phyloP scores from a whole-genome alignment of 2,888 invertebrate species.

The Blastobasis adustella region DNA sequence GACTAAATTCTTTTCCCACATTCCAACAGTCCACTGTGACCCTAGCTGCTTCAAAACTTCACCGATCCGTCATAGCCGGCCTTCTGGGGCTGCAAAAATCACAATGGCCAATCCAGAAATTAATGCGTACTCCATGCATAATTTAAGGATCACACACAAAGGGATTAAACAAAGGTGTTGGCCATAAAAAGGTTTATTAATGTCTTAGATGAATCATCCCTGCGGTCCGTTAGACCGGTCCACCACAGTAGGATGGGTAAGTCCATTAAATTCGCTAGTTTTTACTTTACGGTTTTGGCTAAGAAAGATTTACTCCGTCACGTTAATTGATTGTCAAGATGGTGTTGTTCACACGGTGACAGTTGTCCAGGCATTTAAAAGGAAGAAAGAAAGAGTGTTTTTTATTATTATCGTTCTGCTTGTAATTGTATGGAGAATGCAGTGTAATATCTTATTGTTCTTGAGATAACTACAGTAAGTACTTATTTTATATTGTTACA shows the following conservation, averaged over 20 bases:
- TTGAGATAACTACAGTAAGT: no score
- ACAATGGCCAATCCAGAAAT: slow-evolving; percentile 58
- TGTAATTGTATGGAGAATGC: no score
- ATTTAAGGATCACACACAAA: slow-evolving; percentile 46
- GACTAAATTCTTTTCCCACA: slow-evolving; percentile 28
- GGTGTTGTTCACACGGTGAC: not conserved
- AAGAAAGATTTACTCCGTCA: slow-evolving; percentile 39
- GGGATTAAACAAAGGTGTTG: slow-evolving; percentile 62
- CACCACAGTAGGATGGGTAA: slow-evolving; percentile 17
- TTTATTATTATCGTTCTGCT: no score
- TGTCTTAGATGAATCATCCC: slow-evolving; percentile 51
- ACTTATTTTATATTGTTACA: no score
- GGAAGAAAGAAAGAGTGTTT: no score
- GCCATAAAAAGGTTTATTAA: slow-evolving; percentile 62
- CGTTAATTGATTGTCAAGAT: slow-evolving; percentile 20
- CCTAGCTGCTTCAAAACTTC: slow-evolving; percentile 39
- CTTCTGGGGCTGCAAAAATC: slow-evolving; percentile 52
- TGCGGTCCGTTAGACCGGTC: slow-evolving; percentile 59
- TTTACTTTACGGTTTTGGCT: slow-evolving; percentile 22
- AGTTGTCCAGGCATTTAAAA: no score
- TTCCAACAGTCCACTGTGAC: slow-evolving; percentile 8
- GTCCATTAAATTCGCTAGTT: slow-evolving; percentile 32
- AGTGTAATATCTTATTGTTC: no score
- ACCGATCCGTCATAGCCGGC: slow-evolving; percentile 62
- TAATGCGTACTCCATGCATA: slow-evolving; percentile 61